Evolutionary conservation across 2,888 invertebrate species (phyloP), one percentile per base, ranked within the genome.

Genomic region (Pogonocherus hispidulus): DNA sequence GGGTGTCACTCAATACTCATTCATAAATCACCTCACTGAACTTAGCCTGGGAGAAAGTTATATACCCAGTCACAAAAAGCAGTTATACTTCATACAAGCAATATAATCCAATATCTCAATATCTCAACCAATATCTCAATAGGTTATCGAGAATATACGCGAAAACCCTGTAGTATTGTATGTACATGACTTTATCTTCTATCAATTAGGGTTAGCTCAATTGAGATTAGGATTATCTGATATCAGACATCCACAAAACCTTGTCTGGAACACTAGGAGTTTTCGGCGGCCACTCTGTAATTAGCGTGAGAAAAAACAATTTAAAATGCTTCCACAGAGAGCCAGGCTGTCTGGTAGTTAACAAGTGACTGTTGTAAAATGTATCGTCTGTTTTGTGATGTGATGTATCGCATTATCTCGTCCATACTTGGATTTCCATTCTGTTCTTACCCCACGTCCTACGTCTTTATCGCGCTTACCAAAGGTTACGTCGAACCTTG

Each of bases 341-440:
- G 59, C 59, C 59, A 59, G 27, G 59, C 59, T 47, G 59, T 59
- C 59, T 59, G 59, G 59, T 47, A 27, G 47, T 35, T 35, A 59
- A 59, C 47, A 32, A 59, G 47, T 32, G 18, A 46, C 22, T 20
- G 23, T 57, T 57, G 57, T 49, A 49, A 32, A 35, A 59, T 18
- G 59, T 44, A 56, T 56, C 41, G n/a, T 56, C 4, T 23, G 23
- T 4, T 23, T 23, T 23, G 4, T n/a, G n/a, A n/a, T n/a, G n/a
- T n/a, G n/a, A n/a, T n/a, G n/a, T 27, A 8, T 27, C 4, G 27
- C 27, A 44, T 44, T 47, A 59, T 59, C 46, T 19, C 59, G 27
- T 59, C 47, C 59, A 59, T 47, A 59, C 47, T 47, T n/a, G 59
- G 5, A 22, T 35, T 59, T 35, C 32, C 32, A 35, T 20, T 32